Evolutionary conservation across 2,113 vertebrate genomes (phyloP), one percentile per base, ranked within the genome.

Genomic region (Bubo blakistoni): DNA sequence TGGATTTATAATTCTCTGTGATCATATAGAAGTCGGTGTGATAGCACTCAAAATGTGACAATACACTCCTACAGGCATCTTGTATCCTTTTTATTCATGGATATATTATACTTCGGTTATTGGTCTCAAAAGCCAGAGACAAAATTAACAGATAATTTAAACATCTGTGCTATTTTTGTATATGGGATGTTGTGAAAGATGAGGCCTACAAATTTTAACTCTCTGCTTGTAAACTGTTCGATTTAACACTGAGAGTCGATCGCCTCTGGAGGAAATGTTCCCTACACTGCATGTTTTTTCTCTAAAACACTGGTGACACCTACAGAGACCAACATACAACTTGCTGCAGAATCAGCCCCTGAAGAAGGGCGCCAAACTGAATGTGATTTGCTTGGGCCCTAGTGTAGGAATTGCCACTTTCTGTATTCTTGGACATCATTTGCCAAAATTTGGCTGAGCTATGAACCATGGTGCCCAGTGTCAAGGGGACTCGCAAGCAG

Each of bases 221-320:
- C 19, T 52, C 29, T 38, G 9, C 20, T 57, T 72, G 14, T 67
- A 55, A 74, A 67, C 16, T 4, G 16, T 51, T 86, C 4, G 2
- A 6, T 65, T 81, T 40, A 79, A n/a, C 24, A 20, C 29, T 17
- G 27, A n/a, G 18, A 72, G 9, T 29, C 26, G 26, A 22, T 61
- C 0, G 0, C 25, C 19, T 13, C 13, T 27, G 32, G 12, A 70
- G 42, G 13, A 46, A 69, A 34, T 4, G 5, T 71, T 85, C 38
- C n/a, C n/a, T 62, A 38, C 25, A 4, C 13, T 34, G 46, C 13
- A 40, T 4, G 21, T 36, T 66, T 63, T 63, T 87, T 36, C 52
- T 78, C 20, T 71, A 40, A 73, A 79, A 7, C 2, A 0, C 32
- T 52, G 32, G 16, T 49, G 71, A 55, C 32, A 52, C 29, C 52